A percentile compares a stretch with the other conserved stretches of the same genome.
Conservation (phyloP, 1,140 invertebrate genomes). For the Pseudobourletiella spinata region DNA sequence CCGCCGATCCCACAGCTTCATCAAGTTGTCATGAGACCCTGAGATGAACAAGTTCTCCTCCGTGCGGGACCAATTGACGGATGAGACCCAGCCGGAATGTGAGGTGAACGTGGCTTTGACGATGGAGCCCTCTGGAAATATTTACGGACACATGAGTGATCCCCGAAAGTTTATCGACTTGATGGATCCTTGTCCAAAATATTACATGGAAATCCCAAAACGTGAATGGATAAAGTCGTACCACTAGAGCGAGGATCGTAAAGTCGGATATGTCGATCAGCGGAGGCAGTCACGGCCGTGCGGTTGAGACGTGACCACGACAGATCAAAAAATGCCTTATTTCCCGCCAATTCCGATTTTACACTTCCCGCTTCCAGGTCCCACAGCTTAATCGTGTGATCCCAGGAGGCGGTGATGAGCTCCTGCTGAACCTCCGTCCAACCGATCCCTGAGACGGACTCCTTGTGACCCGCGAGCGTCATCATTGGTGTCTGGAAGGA, state of each 20-base stretch:
- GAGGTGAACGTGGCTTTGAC: conserved; percentile 82
- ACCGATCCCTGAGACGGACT: conserved; percentile 70
- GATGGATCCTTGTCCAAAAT: no score
- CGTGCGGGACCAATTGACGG: conserved; percentile 78
- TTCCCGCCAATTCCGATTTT: conserved; percentile 70
- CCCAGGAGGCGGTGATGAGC: conserved; percentile 80
- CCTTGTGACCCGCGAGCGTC: conserved; percentile 85
- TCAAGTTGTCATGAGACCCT: conserved; percentile 77
- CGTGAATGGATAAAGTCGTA: conserved; percentile 39
- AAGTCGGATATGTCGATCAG: conserved; percentile 78
- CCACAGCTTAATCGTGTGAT: conserved; percentile 92
- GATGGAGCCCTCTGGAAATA: conserved; percentile 65
- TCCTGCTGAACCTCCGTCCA: conserved; percentile 71
- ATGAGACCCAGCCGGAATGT: conserved; percentile 84
- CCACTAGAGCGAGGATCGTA: conserved; percentile 84
- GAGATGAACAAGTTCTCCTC: conserved; percentile 83
- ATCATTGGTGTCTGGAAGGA: conserved; percentile 64
- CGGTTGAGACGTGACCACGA: conserved; percentile 69
- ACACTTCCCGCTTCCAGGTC: conserved; percentile 75
- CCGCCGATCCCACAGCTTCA: conserved; percentile 94
- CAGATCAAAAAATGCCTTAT: conserved; percentile 79
- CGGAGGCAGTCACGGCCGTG: conserved; percentile 71
- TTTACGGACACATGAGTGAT: no score
- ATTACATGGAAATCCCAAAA: no score
- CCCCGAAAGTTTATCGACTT: no score